Conservation (phyloP, 2,113 vertebrate species). For the Neotoma lepida region DNA sequence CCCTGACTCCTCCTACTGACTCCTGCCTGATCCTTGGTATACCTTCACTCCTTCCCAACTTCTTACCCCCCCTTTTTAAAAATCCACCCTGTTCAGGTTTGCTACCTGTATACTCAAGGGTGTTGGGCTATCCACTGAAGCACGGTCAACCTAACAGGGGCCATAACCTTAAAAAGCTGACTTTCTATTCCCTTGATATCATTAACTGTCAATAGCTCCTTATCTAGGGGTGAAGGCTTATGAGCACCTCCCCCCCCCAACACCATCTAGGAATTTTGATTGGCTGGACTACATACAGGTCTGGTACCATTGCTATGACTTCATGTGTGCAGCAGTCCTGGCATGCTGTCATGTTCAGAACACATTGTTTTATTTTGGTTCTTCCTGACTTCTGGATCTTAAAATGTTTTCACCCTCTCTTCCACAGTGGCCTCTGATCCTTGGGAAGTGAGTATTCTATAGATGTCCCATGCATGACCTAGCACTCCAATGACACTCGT, state of each 20-base stretch:
- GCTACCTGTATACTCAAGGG: background rate
- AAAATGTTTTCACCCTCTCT: background rate
- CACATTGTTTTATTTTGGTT: background rate
- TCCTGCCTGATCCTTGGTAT: background rate
- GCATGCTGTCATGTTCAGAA: background rate
- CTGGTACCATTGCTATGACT: background rate
- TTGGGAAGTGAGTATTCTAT: background rate
- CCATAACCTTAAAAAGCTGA: background rate
- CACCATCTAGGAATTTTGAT: background rate
- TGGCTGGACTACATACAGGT: background rate
- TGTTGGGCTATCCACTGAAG: background rate
- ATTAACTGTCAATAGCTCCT: background rate
- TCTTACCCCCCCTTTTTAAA: background rate
- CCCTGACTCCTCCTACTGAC: background rate
- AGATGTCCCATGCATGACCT: background rate
- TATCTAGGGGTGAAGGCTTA: background rate
- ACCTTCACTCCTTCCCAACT: background rate
- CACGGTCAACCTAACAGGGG: background rate
- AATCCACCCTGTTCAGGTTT: background rate
- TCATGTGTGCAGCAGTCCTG: background rate
- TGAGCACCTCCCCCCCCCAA: background rate
- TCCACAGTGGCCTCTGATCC: background rate
- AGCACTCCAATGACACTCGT: background rate
- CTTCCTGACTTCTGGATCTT: background rate
- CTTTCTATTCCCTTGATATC: background rate